These are phyloP conservation scores for Hippasteria phrygiana DNA, from an alignment of 53 echinoderm and acorn worm genomes.

Conservation along the genomic window DNA sequence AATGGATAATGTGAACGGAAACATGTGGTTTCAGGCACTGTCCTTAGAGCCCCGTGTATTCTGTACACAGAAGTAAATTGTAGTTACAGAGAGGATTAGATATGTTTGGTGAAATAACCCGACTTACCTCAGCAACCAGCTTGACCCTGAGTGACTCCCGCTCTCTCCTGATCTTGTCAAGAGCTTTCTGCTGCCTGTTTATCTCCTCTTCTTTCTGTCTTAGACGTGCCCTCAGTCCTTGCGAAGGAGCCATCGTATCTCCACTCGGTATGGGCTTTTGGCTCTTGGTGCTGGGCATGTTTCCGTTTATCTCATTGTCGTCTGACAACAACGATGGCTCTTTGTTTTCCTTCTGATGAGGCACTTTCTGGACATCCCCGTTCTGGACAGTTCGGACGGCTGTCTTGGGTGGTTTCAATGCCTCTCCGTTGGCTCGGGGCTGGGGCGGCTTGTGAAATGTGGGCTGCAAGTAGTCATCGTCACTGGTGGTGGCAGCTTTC, in stretches of 20 bases:
- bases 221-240: conserved; percentile 70
- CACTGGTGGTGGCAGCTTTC: conserved; percentile 53
- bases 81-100: too few relatives aligned
- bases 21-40: too few relatives aligned
- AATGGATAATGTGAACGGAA: too few relatives aligned
- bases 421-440: conserved; percentile 39
- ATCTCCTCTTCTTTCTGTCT: conserved; percentile 90
- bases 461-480: conserved; percentile 57
- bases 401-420: conserved; percentile 48
- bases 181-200: conserved; percentile 69
- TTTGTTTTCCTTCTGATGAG: conserved; percentile 61
- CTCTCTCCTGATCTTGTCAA: conserved; percentile 81
- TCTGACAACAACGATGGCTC: conserved; percentile 26
- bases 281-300: conserved; percentile 36
- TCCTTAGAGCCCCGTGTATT: too few relatives aligned
- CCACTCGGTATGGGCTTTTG: conserved; percentile 69
- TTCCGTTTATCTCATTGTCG: conserved; percentile 48
- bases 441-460: conserved; percentile 32
- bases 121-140: conserved; percentile 82
- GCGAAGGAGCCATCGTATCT: conserved; percentile 76
- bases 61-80: too few relatives aligned
- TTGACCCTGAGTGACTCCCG: conserved; percentile 81
- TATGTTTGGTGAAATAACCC: too few relatives aligned
- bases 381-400: conserved; percentile 11
- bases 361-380: conserved; percentile 57